phyloP scores from a whole-genome alignment of 1,140 invertebrate species.

The Drosophila mauritiana region DNA sequence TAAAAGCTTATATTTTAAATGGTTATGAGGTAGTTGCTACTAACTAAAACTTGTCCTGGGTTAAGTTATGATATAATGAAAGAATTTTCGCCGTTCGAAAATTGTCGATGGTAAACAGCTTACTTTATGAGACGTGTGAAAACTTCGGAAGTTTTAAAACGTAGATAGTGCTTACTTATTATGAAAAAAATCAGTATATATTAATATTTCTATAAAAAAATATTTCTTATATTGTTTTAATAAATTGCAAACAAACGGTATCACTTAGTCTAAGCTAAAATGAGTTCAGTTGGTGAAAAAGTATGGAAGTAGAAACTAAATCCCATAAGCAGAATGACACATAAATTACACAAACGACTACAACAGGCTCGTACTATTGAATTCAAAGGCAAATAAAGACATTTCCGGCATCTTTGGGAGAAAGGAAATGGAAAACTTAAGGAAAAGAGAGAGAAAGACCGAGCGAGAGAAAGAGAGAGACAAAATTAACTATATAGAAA shows the following conservation, averaged over 20 bases:
- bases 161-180: not conserved
- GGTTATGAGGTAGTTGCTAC: slow-evolving; percentile 12
- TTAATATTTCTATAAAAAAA: too few relatives aligned
- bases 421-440: slow-evolving; percentile 6
- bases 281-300: slow-evolving; percentile 7
- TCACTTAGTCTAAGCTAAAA: slow-evolving; percentile 14
- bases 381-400: slow-evolving; percentile 73
- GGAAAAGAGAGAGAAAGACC: not conserved
- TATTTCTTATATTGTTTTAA: too few relatives aligned
- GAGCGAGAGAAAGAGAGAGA: not conserved
- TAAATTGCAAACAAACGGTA: not conserved
- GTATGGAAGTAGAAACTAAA: slow-evolving; percentile 32
- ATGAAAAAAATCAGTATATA: too few relatives aligned
- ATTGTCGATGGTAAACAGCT: not conserved
- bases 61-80: slow-evolving; percentile 1
- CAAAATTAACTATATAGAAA: slow-evolving; percentile 64
- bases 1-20: slow-evolving; percentile 33
- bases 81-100: not conserved
- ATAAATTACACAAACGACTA: slow-evolving; percentile 54
- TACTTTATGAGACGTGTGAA: not conserved
- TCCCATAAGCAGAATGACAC: slow-evolving; percentile 61
- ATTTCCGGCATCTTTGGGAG: slow-evolving; percentile 63
- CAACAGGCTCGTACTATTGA: slow-evolving; percentile 28
- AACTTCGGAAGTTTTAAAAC: not conserved
- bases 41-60: not conserved